phyloP scores from a whole-genome alignment of 1,140 invertebrate genomes.

The Mya arenaria region DNA sequence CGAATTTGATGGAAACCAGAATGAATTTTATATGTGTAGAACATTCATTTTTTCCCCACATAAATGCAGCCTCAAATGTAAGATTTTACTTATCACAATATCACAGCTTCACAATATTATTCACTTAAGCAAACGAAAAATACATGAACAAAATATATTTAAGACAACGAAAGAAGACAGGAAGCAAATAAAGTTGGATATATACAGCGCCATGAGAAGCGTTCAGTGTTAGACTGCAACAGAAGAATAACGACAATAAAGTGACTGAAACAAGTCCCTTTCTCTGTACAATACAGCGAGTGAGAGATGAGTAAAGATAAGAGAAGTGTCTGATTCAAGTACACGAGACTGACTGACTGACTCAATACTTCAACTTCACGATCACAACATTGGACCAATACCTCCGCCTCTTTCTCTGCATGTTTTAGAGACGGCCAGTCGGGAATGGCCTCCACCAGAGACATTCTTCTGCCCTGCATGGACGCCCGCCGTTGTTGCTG shows the following conservation, averaged over 20 bases:
- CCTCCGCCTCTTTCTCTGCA: slow-evolving; percentile 79
- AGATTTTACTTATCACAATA: background rate
- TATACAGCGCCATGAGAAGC: too few relatives aligned
- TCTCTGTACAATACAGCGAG: background rate
- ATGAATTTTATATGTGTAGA: too few relatives aligned
- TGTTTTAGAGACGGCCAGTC: slow-evolving; percentile 96
- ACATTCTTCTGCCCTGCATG: slow-evolving; percentile 88
- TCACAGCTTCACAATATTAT: background rate
- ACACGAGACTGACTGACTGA: too few relatives aligned
- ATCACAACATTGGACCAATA: slow-evolving; percentile 54
- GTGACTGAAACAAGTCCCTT: background rate
- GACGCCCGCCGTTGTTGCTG: slow-evolving; percentile 78
- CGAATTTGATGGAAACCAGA: too few relatives aligned
- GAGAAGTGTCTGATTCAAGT: background rate
- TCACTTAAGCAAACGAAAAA: background rate
- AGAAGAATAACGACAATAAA: slow-evolving; percentile 13
- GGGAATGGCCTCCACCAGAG: slow-evolving; percentile 96
- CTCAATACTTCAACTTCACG: background rate
- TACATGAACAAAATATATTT: slow-evolving; percentile 1
- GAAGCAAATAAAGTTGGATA: too few relatives aligned
- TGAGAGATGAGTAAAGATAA: background rate
- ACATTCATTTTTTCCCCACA: too few relatives aligned
- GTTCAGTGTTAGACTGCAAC: too few relatives aligned
- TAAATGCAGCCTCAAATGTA: background rate
- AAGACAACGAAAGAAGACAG: background rate